phyloP scores from a whole-genome alignment of 1,140 invertebrate species.

The Lepidotrigona ventralis region DNA sequence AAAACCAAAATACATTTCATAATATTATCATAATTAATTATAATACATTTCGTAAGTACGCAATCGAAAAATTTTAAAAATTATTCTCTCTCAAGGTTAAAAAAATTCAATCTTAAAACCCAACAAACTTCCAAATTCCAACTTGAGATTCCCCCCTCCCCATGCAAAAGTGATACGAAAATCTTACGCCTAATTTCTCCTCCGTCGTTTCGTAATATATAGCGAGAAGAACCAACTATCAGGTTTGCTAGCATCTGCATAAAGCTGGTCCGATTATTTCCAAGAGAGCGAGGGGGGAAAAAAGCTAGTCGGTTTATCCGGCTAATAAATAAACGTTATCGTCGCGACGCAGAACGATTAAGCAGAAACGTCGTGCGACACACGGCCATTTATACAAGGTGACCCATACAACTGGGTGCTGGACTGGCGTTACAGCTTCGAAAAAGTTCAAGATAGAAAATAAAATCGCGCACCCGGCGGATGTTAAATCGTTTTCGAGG shows the following conservation, averaged over 20 bases:
- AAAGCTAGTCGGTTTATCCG: background rate
- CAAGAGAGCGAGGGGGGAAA: background rate
- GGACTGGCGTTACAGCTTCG: too few species aligned
- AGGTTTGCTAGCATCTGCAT: background rate
- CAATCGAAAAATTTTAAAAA: too few species aligned
- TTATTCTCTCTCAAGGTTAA: too few species aligned
- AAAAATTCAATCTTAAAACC: too few species aligned
- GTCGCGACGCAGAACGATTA: conserved; percentile 11
- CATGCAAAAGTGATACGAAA: too few species aligned
- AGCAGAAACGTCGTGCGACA: background rate
- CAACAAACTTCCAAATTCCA: too few species aligned
- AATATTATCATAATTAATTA: too few species aligned
- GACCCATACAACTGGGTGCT: background rate
- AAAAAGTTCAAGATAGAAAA: background rate
- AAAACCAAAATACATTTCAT: too few species aligned
- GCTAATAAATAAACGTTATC: conserved; percentile 28
- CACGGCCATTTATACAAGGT: background rate
- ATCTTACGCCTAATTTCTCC: background rate
- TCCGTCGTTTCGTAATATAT: background rate
- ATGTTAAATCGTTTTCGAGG: background rate
- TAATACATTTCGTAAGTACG: too few species aligned
- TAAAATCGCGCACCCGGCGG: background rate
- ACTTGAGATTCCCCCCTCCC: too few species aligned
- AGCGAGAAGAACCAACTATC: background rate
- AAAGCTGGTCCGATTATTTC: background rate